Base-by-base conservation (phyloP, 2,797 vertebrate species). In the Cossypha niveicapilla region DNA sequence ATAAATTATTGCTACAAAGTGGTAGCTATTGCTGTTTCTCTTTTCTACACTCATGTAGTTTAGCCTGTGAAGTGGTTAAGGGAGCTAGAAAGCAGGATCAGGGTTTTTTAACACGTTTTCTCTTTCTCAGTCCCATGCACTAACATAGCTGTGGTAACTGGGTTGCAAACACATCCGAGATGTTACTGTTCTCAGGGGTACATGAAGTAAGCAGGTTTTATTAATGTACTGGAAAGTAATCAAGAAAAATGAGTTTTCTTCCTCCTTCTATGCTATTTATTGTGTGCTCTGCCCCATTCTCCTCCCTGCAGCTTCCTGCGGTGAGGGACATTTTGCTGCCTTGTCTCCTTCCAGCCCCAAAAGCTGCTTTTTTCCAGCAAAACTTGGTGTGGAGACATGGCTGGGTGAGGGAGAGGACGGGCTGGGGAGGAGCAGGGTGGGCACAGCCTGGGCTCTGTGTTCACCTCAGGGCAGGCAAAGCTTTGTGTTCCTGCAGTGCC, bases 221-320 rank as follows among this genome's bases (percentile, higher is more conserved):
- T 65, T 68, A n/a, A 61, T 44, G 54, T 30, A 58, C 32, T 77
- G 70, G 83, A 77, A 92, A 90, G 47, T 44, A 65, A 75, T 77
- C 30, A 78, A 86, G 77, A 51, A 84, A 88, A 94, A 50, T 42
- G 48, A 24, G 12, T 37, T 83, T 92, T 86, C 66, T 90, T 78
- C 76, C 58, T 88, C 66, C 90, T 75, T 92, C 66, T 92, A 2
- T 72, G 39, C 70, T 91, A 7, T 80, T 77, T 88, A 30, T 41
- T 86, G 30, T 67, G 42, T 68, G 14, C 23, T 39, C 28, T 79
- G 24, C 51, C 35, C 28, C 35, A 6, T 76, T 82, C 41, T 73
- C 30, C 21, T 60, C 75, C 27, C 63, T 47, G 66, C 47, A 44
- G 1, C 67, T 91, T 92, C 78, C 67, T 66, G 67, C 0, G 0